phyloP scores from a whole-genome alignment of 2,113 vertebrate genomes.

The Cromileptes altivelis region DNA sequence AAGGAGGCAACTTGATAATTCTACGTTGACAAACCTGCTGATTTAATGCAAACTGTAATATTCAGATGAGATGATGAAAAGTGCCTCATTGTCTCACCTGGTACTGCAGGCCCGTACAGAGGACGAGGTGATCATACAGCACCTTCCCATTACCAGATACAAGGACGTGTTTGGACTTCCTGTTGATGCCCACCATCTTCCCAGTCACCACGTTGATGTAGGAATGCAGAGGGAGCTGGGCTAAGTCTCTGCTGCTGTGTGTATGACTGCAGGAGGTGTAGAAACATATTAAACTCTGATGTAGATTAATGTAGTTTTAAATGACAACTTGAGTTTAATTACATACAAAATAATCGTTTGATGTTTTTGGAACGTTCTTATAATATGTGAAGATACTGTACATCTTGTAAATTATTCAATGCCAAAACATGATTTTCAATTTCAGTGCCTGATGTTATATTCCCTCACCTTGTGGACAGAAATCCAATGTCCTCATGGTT shows the following conservation, averaged over 20 bases:
- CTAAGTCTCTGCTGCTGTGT: conserved; percentile 88
- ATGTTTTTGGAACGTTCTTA: neutral
- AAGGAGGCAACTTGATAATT: too few species aligned
- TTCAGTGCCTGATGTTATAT: neutral
- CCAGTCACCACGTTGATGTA: conserved; percentile 88
- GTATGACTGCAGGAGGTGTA: conserved; percentile 85
- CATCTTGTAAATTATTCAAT: neutral
- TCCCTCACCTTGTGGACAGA: conserved; percentile 90
- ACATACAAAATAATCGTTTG: neutral
- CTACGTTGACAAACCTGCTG: too few species aligned
- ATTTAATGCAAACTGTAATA: neutral
- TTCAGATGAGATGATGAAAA: neutral
- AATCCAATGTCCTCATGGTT: conserved; percentile 81
- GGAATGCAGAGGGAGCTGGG: conserved; percentile 88
- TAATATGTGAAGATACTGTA: neutral
- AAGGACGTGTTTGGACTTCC: conserved; percentile 86
- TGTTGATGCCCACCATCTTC: conserved; percentile 92
- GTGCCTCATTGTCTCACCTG: conserved; percentile 83
- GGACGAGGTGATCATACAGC: conserved; percentile 91
- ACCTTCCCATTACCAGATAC: conserved; percentile 84
- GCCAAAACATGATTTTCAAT: neutral
- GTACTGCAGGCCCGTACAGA: conserved; percentile 92
- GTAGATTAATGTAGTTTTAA: neutral
- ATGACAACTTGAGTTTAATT: neutral
- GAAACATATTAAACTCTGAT: neutral